Evolutionary conservation across 1,140 invertebrate genomes (phyloP).

Genomic region (Laupala kohalensis): DNA sequence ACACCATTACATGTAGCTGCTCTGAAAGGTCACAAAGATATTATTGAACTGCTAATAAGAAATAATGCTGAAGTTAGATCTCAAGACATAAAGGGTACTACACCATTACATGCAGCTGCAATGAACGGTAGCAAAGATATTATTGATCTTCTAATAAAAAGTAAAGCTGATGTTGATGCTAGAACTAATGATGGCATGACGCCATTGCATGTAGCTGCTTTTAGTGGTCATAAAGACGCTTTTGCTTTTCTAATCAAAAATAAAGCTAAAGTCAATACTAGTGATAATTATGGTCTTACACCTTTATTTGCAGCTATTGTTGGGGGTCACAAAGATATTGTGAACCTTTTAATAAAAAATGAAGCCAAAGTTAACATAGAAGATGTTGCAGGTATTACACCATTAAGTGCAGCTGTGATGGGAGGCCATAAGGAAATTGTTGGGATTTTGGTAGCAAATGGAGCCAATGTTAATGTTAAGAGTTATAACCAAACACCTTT

Average conservation of each 20-base stretch:
- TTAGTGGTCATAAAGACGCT: not conserved
- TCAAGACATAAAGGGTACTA: not conserved
- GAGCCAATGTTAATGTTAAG: not conserved
- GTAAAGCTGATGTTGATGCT: not conserved
- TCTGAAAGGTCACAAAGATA: not conserved
- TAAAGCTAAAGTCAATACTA: not conserved
- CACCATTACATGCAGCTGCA: not conserved
- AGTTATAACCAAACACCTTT: not conserved
- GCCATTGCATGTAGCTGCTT: not conserved
- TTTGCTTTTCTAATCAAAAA: not conserved
- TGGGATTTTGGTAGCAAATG: slow-evolving; percentile 26
- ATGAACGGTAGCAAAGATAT: not conserved
- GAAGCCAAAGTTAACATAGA: slow-evolving; percentile 11
- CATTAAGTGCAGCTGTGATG: slow-evolving; percentile 34
- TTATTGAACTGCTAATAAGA: not conserved
- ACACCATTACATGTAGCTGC: slow-evolving; percentile 20
- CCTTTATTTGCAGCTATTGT: slow-evolving; percentile 19
- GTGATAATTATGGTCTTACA: not conserved
- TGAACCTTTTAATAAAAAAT: not conserved
- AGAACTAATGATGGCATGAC: not conserved
- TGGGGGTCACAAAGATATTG: slow-evolving; percentile 3
- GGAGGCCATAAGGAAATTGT: slow-evolving; percentile 33
- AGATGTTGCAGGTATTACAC: slow-evolving; percentile 22
- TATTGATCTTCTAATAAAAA: not conserved
- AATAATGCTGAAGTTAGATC: not conserved